phyloP scores from a whole-genome alignment of 2,888 invertebrate genomes.

The Anarsia innoxiella region DNA sequence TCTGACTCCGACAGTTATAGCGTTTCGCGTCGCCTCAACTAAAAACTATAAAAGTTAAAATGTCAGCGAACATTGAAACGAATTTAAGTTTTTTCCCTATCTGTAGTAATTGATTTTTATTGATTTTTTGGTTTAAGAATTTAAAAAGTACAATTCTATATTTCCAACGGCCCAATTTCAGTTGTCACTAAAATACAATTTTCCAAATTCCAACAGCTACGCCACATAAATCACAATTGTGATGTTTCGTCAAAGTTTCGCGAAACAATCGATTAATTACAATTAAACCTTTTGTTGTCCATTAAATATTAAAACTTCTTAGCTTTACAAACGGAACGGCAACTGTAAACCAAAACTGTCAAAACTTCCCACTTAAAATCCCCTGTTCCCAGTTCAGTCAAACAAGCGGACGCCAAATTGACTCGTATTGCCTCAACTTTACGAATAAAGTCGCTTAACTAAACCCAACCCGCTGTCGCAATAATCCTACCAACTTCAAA shows the following conservation, averaged over 20 bases:
- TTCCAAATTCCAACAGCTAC: background rate
- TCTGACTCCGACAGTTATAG: slow-evolving; percentile 4
- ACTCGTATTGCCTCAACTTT: slow-evolving; percentile 19
- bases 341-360: slow-evolving; percentile 34
- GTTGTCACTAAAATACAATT: too few relatives aligned
- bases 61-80: slow-evolving; percentile 7
- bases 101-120: too few relatives aligned
- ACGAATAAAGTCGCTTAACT: slow-evolving; percentile 18
- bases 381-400: slow-evolving; percentile 19
- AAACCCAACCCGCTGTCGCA: slow-evolving; percentile 13
- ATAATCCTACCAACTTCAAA: slow-evolving; percentile 22
- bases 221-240: background rate
- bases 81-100: too few relatives aligned
- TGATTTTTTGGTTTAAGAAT: background rate
- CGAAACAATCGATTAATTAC: slow-evolving; percentile 15
- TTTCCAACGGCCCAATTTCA: too few relatives aligned
- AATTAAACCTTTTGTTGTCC: slow-evolving; percentile 17
- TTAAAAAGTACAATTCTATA: background rate
- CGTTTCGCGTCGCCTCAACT: background rate
- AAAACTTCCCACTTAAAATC: slow-evolving; percentile 34
- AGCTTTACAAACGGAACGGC: slow-evolving; percentile 29
- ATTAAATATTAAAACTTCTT: slow-evolving; percentile 36
- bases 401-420: slow-evolving; percentile 21
- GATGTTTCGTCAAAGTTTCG: background rate
- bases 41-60: slow-evolving; percentile 7